These are phyloP conservation scores for Grantiella picta DNA, from an alignment of 2,113 vertebrate genomes.

Conservation along the genomic window DNA sequence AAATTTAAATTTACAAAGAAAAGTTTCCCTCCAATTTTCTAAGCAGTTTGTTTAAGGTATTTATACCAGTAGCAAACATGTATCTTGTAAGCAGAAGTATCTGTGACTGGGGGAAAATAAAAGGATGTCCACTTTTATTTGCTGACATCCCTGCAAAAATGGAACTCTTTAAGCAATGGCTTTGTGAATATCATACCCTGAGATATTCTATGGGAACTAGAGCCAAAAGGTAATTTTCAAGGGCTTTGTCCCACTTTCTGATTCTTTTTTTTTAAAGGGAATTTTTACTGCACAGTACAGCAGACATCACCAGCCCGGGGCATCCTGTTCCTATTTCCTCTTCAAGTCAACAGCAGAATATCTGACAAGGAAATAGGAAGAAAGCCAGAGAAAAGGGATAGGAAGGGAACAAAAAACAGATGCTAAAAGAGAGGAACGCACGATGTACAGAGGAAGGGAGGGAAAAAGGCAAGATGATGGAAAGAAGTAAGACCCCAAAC, in stretches of 20 bases:
- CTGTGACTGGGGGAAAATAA: neutral
- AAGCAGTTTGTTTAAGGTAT: neutral
- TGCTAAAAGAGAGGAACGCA: neutral
- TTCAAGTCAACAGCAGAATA: neutral
- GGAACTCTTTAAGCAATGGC: neutral
- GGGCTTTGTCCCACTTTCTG: neutral
- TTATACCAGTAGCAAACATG: neutral
- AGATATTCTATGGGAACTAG: neutral
- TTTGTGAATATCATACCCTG: neutral
- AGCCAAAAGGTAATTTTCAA: neutral
- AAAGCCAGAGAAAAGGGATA: neutral
- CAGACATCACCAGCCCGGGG: neutral
- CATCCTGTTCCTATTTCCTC: constrained; percentile 39
- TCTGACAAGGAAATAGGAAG: constrained; percentile 41
- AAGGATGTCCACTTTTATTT: neutral
- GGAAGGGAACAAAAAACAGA: constrained; percentile 50
- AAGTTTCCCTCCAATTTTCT: neutral
- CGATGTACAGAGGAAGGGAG: neutral
- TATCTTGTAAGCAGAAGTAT: neutral
- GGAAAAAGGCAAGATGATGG: neutral
- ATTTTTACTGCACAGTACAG: neutral
- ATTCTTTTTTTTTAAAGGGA: neutral
- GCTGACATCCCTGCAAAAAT: neutral
- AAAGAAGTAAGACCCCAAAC: neutral
- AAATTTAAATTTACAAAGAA: neutral